Conservation (phyloP, 2,113 vertebrate genomes). For the Acrocephalus arundinaceus region DNA sequence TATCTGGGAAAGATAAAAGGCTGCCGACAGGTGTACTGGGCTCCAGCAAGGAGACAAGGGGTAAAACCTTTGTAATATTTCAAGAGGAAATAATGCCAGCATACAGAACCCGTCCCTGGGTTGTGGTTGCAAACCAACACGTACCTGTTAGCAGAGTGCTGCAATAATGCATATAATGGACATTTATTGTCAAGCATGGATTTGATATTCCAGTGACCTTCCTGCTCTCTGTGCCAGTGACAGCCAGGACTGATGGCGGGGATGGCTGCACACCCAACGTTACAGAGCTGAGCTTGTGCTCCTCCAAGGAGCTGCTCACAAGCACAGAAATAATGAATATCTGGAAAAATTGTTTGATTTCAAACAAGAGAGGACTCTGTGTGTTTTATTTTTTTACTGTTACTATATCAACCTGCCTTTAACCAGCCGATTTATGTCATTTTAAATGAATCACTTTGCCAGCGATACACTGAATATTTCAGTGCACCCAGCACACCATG, state of each 20-base stretch:
- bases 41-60: background rate
- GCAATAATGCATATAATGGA: background rate
- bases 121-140: background rate
- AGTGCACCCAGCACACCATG: background rate
- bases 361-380: background rate
- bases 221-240: background rate
- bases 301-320: background rate
- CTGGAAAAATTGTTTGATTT: background rate
- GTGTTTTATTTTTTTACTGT: background rate
- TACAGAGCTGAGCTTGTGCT: background rate
- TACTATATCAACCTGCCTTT: constrained; percentile 45
- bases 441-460: constrained; percentile 9
- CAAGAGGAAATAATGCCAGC: background rate
- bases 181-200: background rate
- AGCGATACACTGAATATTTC: background rate
- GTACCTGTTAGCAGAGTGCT: background rate
- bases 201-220: constrained; percentile 24
- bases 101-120: background rate
- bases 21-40: background rate
- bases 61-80: background rate
- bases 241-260: background rate
- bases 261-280: fast-evolving
- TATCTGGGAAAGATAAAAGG: background rate
- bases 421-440: background rate
- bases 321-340: background rate